Evolutionary conservation across 2,888 invertebrate genomes (phyloP).

Genomic region (Dysmachus trigonus): DNA sequence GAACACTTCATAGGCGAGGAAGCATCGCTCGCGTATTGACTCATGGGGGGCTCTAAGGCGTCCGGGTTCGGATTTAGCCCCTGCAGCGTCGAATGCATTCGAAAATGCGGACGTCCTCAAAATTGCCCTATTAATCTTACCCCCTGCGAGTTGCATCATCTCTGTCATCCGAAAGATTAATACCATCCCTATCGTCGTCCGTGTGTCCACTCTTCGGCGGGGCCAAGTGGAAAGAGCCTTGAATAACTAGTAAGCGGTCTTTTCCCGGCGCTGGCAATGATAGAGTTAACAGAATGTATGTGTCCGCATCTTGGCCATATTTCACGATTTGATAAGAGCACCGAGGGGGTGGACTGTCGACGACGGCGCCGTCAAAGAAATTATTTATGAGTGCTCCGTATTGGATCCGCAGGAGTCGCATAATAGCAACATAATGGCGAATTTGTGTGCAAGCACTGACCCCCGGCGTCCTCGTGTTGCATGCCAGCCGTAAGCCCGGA

Average conservation of each 20-base stretch:
- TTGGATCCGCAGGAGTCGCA: conserved; percentile 17
- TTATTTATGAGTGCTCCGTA: background rate
- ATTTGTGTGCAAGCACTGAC: conserved; percentile 9
- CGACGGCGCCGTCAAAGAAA: conserved; percentile 2
- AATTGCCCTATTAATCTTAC: conserved; percentile 13
- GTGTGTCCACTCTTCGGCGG: conserved; percentile 2
- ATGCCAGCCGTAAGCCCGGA: background rate
- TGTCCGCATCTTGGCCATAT: conserved; percentile 18
- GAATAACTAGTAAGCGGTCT: background rate
- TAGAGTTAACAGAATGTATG: conserved; percentile 24
- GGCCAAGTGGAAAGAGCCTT: background rate
- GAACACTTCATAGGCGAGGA: background rate
- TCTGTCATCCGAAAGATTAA: conserved; percentile 34
- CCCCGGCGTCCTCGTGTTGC: background rate
- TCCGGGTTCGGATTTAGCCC: background rate
- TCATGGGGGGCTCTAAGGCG: background rate
- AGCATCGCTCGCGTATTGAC: background rate
- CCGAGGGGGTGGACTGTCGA: conserved; percentile 9
- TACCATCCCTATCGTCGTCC: background rate
- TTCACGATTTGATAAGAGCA: conserved; percentile 33
- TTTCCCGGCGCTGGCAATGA: background rate
- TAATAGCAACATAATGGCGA: conserved; percentile 27
- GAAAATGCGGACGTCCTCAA: background rate
- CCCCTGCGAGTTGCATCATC: conserved; percentile 3
- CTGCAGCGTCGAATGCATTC: background rate